Evolutionary conservation across 2,113 vertebrate genomes (phyloP).

Genomic region (Crotophaga sulcirostris): DNA sequence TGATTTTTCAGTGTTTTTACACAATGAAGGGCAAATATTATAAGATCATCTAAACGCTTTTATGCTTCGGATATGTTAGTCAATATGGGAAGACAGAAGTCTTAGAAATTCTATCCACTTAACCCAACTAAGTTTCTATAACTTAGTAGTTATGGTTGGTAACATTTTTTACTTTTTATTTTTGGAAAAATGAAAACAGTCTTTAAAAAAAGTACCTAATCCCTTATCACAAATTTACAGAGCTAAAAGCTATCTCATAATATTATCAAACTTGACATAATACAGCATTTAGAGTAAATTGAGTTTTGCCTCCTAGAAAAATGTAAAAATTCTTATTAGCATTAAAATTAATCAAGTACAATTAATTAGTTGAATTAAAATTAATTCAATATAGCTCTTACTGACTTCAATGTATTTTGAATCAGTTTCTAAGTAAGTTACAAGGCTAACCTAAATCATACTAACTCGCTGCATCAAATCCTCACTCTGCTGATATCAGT

Average conservation of each 20-base stretch:
- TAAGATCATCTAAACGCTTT: neutral
- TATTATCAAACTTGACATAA: neutral
- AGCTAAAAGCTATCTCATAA: neutral
- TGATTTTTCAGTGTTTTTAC: neutral
- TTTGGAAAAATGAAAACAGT: neutral
- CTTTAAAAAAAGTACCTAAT: neutral
- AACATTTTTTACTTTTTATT: neutral
- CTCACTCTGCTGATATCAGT: neutral
- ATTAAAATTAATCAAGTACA: neutral
- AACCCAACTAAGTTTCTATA: neutral
- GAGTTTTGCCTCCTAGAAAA: neutral
- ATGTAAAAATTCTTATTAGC: neutral
- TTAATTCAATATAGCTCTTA: neutral
- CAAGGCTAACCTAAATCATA: neutral
- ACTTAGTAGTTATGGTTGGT: neutral
- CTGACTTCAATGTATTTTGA: neutral
- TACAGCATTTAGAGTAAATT: neutral
- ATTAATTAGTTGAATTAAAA: neutral
- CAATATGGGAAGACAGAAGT: neutral
- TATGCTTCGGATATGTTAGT: neutral
- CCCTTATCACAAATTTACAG: neutral
- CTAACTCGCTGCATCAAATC: neutral
- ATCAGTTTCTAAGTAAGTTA: neutral
- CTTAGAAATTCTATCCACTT: neutral
- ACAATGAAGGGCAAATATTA: neutral